A percentile compares a stretch with the other conserved stretches of the same genome.
Evolutionary conservation across 2,888 invertebrate genomes (phyloP).

Genomic region (Ametastegia equiseti): DNA sequence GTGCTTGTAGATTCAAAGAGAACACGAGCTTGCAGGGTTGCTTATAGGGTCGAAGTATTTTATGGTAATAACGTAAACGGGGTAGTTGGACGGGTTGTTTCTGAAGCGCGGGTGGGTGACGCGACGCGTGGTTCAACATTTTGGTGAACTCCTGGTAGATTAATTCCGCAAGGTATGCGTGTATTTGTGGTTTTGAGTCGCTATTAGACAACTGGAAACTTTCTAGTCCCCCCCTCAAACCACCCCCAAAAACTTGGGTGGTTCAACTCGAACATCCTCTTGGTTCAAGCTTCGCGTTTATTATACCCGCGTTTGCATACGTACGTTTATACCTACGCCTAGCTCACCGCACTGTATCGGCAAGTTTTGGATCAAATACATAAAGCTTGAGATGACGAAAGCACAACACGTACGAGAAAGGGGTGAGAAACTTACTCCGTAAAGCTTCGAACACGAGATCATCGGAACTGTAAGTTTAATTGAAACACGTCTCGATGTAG

Average conservation of each 20-base stretch:
- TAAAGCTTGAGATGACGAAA: neutral
- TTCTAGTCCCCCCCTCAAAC: too few relatives aligned
- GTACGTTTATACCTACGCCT: too few relatives aligned
- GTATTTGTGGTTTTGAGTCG: neutral
- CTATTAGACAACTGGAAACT: conserved; percentile 18
- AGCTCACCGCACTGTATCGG: neutral
- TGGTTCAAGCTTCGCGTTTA: neutral
- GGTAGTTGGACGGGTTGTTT: neutral
- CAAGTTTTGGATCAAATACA: neutral
- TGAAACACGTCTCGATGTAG: neutral
- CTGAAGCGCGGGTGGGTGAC: neutral
- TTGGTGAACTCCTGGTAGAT: neutral
- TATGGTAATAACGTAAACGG: conserved; percentile 8
- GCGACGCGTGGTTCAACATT: neutral
- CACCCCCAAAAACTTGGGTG: neutral
- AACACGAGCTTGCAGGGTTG: too few relatives aligned
- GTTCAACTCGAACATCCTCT: too few relatives aligned
- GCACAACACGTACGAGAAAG: neutral
- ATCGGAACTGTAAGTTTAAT: neutral
- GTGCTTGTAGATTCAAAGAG: too few relatives aligned
- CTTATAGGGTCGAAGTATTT: neutral
- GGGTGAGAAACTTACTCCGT: too few relatives aligned
- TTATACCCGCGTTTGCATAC: neutral
- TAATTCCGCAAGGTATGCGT: neutral
- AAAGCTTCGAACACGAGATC: neutral